A percentile compares a stretch with the other conserved stretches of the same genome.
Evolutionary conservation across 2,113 vertebrate species (phyloP).

Genomic region (Gnathonemus longibarbis): DNA sequence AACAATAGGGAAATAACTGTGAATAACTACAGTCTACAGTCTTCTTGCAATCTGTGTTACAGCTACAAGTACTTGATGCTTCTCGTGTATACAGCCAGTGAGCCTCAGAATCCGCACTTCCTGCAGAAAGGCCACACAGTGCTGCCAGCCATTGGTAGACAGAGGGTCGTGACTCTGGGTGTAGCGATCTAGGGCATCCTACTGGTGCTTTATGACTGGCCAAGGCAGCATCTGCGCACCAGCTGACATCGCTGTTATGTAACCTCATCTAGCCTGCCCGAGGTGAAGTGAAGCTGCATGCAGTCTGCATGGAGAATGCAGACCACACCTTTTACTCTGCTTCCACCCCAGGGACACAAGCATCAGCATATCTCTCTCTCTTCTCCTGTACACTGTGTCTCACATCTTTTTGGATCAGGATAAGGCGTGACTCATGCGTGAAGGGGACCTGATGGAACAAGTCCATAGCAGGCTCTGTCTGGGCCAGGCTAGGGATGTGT

Average conservation of each 20-base stretch:
- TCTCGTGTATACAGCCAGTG: background rate
- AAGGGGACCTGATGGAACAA: background rate
- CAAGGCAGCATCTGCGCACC: background rate
- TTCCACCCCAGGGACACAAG: background rate
- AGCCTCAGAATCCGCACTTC: background rate
- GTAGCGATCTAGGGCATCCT: background rate
- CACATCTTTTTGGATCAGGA: background rate
- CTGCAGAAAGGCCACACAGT: background rate
- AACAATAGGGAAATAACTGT: background rate
- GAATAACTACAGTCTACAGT: background rate
- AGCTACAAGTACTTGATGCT: background rate
- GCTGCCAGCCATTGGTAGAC: background rate
- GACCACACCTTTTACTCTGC: background rate
- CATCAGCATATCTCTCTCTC: background rate
- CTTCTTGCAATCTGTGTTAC: background rate
- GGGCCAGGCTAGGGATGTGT: background rate
- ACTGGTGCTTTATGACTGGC: background rate
- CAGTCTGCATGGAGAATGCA: background rate
- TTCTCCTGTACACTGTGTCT: background rate
- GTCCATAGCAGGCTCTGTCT: background rate
- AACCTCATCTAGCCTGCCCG: background rate
- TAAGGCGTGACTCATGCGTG: background rate
- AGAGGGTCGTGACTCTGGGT: background rate
- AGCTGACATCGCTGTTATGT: background rate
- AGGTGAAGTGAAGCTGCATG: background rate